Conservation (phyloP, 2,888 invertebrate genomes). For the Eumacrocentrus americanus region DNA sequence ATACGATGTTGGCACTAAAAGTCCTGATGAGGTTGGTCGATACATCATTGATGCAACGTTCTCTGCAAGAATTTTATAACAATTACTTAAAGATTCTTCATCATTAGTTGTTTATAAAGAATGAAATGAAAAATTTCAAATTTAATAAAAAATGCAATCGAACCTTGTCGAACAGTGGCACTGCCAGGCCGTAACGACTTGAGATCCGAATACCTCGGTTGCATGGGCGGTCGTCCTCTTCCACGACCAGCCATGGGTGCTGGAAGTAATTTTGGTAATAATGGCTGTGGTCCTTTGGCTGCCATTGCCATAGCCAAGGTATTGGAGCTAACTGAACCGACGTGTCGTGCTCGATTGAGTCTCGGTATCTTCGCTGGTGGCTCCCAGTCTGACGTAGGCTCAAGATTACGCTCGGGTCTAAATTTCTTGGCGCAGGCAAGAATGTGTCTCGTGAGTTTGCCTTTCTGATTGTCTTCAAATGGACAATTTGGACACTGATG, state of each 20-base stretch:
- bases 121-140: background rate
- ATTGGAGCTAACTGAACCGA: constrained; percentile 48
- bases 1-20: constrained; percentile 68
- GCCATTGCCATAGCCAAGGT: constrained; percentile 58
- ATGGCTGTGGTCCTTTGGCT: constrained; percentile 56
- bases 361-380: constrained; percentile 92
- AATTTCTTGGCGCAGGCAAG: constrained; percentile 89
- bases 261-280: constrained; percentile 61
- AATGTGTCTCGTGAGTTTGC: constrained; percentile 85
- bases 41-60: constrained; percentile 70
- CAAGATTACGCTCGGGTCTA: constrained; percentile 83
- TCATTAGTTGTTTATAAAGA: background rate
- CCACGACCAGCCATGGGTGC: constrained; percentile 59
- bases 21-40: constrained; percentile 69
- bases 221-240: constrained; percentile 61
- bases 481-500: constrained; percentile 94
- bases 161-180: constrained; percentile 53
- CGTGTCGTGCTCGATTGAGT: constrained; percentile 63
- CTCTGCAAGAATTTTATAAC: constrained; percentile 40
- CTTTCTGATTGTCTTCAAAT: constrained; percentile 92
- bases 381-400: constrained; percentile 89
- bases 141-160: constrained; percentile 8
- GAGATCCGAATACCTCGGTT: constrained; percentile 56
- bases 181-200: constrained; percentile 53
- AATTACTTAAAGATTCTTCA: no score